Conservation (phyloP, 2,113 vertebrate genomes). For the Abramis brama region DNA sequence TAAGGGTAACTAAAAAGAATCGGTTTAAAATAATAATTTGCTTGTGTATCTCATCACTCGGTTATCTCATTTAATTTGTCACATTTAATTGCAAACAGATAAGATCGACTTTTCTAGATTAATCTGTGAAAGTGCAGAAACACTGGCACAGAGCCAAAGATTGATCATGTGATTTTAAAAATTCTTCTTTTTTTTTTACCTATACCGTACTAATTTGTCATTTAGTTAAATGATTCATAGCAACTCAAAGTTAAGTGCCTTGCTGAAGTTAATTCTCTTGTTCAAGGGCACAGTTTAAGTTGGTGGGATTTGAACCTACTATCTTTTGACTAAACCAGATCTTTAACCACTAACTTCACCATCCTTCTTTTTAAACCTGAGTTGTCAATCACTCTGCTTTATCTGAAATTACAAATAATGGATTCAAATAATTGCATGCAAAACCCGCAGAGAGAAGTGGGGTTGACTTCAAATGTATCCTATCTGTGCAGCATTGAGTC, state of each 20-base stretch:
- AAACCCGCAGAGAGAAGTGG: not conserved
- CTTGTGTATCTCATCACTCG: not conserved
- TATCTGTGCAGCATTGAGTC: not conserved
- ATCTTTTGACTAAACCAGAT: conserved; percentile 10
- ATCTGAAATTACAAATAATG: conserved; percentile 22
- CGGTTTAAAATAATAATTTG: not conserved
- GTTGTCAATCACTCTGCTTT: conserved; percentile 20
- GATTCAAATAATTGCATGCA: conserved; percentile 29
- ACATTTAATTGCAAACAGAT: too few species aligned
- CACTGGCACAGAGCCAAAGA: not conserved
- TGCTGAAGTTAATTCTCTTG: not conserved
- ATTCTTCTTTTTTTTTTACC: not conserved
- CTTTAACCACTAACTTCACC: conserved; percentile 5
- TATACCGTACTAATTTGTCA: not conserved
- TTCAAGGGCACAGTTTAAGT: not conserved
- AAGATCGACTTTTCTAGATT: not conserved
- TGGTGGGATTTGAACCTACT: not conserved
- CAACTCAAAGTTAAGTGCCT: not conserved
- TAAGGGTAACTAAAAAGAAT: not conserved
- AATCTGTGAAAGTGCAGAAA: not conserved
- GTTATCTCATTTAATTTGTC: not conserved
- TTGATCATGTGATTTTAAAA: not conserved
- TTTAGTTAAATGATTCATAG: not conserved
- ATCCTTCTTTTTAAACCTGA: not conserved
- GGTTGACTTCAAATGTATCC: conserved; percentile 10